These are phyloP conservation scores for Brachionus calyciflorus DNA, from an alignment of 1,140 invertebrate genomes.

Conservation along the genomic window DNA sequence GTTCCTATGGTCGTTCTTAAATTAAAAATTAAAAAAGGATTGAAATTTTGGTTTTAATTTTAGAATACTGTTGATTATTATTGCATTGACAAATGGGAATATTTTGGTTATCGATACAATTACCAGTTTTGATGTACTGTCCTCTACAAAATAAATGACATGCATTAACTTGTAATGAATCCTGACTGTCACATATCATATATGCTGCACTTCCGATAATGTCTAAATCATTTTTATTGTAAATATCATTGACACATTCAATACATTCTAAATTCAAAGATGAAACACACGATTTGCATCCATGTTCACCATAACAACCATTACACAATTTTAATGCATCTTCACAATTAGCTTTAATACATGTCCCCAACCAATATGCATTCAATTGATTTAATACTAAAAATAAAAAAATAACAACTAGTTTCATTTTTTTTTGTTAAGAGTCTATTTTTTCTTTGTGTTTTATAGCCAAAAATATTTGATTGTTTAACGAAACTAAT, in stretches of 20 bases:
- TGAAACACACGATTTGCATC: background rate
- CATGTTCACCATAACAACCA: background rate
- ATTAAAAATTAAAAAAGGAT: too few species aligned
- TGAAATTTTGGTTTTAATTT: background rate
- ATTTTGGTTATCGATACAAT: background rate
- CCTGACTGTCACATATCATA: background rate
- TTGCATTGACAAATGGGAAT: background rate
- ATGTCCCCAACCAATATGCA: background rate
- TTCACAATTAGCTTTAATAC: background rate
- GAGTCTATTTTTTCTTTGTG: too few species aligned
- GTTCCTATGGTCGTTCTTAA: too few species aligned
- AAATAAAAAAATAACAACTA: too few species aligned
- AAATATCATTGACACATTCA: background rate
- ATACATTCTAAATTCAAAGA: background rate
- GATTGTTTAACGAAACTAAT: too few species aligned
- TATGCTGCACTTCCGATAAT: background rate
- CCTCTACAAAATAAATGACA: constrained; percentile 15
- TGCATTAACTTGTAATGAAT: background rate
- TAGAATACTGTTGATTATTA: background rate
- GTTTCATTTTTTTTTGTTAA: too few species aligned
- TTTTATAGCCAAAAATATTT: too few species aligned
- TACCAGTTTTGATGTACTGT: background rate
- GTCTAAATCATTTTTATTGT: constrained; percentile 16
- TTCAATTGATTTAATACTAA: too few species aligned
- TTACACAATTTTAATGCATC: background rate